A percentile compares a stretch with the other conserved stretches of the same genome.
Conservation (phyloP, 2,113 vertebrate species). For the Cyprinodon tularosa region DNA sequence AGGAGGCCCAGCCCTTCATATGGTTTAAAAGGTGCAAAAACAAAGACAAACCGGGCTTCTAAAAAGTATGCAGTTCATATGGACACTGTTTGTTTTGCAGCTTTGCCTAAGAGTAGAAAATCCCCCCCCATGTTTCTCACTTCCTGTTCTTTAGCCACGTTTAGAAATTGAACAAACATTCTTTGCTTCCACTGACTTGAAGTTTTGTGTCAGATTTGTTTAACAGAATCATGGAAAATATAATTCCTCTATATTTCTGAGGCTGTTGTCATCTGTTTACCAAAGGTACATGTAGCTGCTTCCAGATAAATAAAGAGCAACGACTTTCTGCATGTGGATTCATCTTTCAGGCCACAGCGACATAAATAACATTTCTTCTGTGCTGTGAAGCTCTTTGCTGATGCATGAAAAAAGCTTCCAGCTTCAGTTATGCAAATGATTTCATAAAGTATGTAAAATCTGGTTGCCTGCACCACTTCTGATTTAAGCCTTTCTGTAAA, state of each 20-base stretch:
- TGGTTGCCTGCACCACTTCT: background rate
- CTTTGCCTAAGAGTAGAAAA: background rate
- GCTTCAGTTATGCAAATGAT: background rate
- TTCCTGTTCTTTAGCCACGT: constrained; percentile 39
- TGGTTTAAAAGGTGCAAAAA: background rate
- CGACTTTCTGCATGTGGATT: background rate
- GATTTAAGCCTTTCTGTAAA: too few relatives aligned
- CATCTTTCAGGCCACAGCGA: background rate
- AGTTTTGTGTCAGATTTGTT: background rate
- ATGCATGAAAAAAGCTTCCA: background rate
- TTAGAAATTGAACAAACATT: too few relatives aligned
- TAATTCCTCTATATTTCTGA: background rate
- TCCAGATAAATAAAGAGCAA: too few relatives aligned
- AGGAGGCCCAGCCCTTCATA: background rate
- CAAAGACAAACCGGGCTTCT: background rate
- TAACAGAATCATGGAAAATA: background rate
- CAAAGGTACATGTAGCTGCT: too few relatives aligned
- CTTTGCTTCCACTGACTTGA: background rate
- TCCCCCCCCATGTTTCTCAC: constrained; percentile 5
- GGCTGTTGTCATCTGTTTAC: too few relatives aligned
- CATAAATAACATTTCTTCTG: background rate
- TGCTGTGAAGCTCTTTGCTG: background rate
- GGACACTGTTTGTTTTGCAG: background rate
- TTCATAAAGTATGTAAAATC: background rate
- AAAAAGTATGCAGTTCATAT: background rate